A percentile compares a stretch with the other conserved stretches of the same genome.
phyloP scores from a whole-genome alignment of 2,888 invertebrate species.

The Neria commutata region DNA sequence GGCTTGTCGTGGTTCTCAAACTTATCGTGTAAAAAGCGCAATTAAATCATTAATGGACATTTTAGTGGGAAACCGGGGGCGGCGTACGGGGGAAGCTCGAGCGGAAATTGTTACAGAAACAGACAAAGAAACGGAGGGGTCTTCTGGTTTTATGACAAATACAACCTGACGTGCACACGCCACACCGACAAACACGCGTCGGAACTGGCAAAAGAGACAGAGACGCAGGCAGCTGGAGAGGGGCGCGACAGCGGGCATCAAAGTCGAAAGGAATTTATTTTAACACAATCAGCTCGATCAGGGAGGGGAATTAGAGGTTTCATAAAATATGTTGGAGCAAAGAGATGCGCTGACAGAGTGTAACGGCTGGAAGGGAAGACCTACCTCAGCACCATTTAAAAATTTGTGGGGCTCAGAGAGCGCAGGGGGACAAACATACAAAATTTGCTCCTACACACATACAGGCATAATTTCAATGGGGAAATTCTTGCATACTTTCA shows the following conservation, averaged over 20 bases:
- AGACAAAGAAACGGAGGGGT: background rate
- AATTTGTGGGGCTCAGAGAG: no score
- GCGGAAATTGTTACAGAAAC: conserved; percentile 1
- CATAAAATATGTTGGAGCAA: no score
- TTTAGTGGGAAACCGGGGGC: background rate
- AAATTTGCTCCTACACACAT: no score
- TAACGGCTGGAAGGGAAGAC: background rate
- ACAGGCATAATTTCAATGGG: no score
- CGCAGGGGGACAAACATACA: no score
- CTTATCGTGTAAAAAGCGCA: background rate
- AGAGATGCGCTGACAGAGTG: background rate
- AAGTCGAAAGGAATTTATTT: background rate
- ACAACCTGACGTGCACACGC: conserved; percentile 24
- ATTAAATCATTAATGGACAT: conserved; percentile 5
- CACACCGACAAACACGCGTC: background rate
- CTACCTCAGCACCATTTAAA: background rate
- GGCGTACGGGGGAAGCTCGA: background rate
- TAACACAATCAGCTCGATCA: no score
- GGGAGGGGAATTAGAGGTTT: no score
- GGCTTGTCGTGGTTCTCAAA: no score
- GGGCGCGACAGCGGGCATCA: background rate
- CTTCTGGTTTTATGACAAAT: conserved; percentile 34
- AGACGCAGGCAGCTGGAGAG: background rate
- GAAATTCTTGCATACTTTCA: conserved; percentile 22
- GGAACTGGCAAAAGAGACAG: background rate